Conservation (phyloP, 2,113 vertebrate species). For the Oostethus manadensis region DNA sequence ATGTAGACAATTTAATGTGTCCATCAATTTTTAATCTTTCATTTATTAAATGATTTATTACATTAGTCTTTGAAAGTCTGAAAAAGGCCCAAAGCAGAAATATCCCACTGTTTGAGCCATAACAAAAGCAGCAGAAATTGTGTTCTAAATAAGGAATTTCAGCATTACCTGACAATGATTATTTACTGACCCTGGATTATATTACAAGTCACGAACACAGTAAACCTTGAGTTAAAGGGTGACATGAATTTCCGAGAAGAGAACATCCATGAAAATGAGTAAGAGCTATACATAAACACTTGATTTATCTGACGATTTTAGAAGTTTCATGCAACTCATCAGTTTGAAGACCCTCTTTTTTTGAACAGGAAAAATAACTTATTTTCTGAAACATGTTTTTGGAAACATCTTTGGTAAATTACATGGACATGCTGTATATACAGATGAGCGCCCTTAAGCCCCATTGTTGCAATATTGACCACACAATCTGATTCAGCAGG, state of each 20-base stretch:
- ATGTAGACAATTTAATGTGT: slow-evolving; percentile 5
- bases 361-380: slow-evolving; percentile 62
- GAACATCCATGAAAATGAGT: slow-evolving; percentile 14
- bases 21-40: slow-evolving; percentile 53
- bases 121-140: slow-evolving; percentile 49
- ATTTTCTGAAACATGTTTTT: slow-evolving; percentile 50
- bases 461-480: slow-evolving; percentile 41
- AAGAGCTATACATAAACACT: slow-evolving; percentile 13
- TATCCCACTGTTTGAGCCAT: slow-evolving; percentile 31
- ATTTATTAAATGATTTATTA: slow-evolving; percentile 43
- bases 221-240: slow-evolving; percentile 15
- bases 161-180: background rate
- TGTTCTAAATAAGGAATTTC: slow-evolving; percentile 17
- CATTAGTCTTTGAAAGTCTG: slow-evolving; percentile 35
- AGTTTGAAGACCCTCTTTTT: slow-evolving; percentile 12
- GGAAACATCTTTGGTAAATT: slow-evolving; percentile 25
- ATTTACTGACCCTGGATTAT: slow-evolving; percentile 2
- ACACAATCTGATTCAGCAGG: slow-evolving; percentile 55
- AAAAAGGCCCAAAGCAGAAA: slow-evolving; percentile 28
- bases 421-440: slow-evolving; percentile 48
- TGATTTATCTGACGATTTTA: slow-evolving; percentile 14
- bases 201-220: slow-evolving; percentile 1
- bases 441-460: slow-evolving; percentile 47
- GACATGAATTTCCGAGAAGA: background rate
- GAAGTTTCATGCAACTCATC: slow-evolving; percentile 13